These are phyloP conservation scores for Apamea crenata DNA, from an alignment of 2,888 invertebrate species.

Conservation along the genomic window DNA sequence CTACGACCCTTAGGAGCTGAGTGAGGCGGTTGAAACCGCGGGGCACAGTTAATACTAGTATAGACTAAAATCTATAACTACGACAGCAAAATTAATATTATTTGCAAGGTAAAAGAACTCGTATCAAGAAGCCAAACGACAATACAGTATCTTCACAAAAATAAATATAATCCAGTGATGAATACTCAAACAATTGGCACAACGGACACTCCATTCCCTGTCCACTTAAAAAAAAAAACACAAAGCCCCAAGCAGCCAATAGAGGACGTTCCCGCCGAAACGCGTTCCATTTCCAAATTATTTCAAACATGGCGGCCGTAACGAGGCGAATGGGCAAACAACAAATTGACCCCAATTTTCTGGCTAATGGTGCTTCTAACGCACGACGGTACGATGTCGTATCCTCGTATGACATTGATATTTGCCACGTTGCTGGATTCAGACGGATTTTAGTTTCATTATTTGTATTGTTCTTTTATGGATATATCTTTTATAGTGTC, in stretches of 20 bases:
- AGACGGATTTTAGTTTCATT: slow-evolving; percentile 24
- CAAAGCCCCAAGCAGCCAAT: slow-evolving; percentile 56
- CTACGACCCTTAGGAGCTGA: neutral
- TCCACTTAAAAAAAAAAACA: slow-evolving; percentile 67
- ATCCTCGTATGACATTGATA: slow-evolving; percentile 65
- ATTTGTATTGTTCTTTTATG: slow-evolving; percentile 20
- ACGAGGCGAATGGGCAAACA: slow-evolving; percentile 74
- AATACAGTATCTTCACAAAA: neutral
- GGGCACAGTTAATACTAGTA: too few relatives aligned
- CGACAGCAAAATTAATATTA: neutral
- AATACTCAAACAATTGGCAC: slow-evolving; percentile 52
- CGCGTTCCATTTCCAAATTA: slow-evolving; percentile 72
- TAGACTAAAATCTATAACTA: neutral
- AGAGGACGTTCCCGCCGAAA: slow-evolving; percentile 62
- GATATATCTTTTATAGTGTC: neutral
- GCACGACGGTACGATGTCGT: slow-evolving; percentile 34
- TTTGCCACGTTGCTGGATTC: slow-evolving; percentile 52
- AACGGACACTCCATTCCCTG: slow-evolving; percentile 52
- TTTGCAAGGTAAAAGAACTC: neutral
- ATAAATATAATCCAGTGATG: slow-evolving; percentile 35
- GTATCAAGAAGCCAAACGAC: neutral
- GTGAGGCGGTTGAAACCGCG: neutral
- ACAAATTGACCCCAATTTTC: slow-evolving; percentile 76
- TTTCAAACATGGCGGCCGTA: slow-evolving; percentile 70
- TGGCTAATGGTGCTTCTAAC: slow-evolving; percentile 63